Evolutionary conservation across 2,888 invertebrate species (phyloP), one percentile per base, ranked within the genome.

Genomic region (Andrena trimmerana): DNA sequence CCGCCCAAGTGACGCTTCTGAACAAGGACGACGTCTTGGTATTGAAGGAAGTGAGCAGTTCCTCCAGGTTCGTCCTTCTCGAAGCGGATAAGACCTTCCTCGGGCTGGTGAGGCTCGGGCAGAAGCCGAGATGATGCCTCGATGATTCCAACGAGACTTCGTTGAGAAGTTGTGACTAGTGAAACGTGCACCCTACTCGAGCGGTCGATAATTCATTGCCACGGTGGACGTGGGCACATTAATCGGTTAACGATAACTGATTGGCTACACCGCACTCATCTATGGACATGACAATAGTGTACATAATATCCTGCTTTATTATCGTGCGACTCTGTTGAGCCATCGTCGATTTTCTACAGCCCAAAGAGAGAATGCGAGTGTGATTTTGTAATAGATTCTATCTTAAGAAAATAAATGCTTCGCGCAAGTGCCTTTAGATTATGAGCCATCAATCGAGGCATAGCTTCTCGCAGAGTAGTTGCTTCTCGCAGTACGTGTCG

Each of bases 31-130:
- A 98, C 91, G 95, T 94, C 27, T 94, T 98, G 16, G 95, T 96
- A 5, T 94, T 98, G 13, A 95, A 96, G 71, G 97, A 98, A 90
- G 95, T 97, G 1, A 96, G 96, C 20, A 29, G 29, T 13, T 96
- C 96, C 16, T 95, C 96, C 66, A 94, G 96, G 67, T 96, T 96
- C 92, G 96, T 96, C 0, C 94, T 97, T 65, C 96, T 97, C 94
- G 96, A 96, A 90, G 95, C 96, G 0, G 97, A 97, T 86, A 97
- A 97, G 92, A 97, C 97, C 89, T 98, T 97, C 95, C 97, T 97
- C 88, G 98, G 97, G 50, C 95, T 97, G n/a, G 95, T 97, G 71
- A 97, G 97, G 93, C 94, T 97, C n/a, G 96, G 96, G 20, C 96
- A 96, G 87, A 70, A 8, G 10, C 57, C 36, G 10, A 42, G 16